These are phyloP conservation scores for Idaea dimidiata DNA, from an alignment of 2,888 invertebrate genomes.

Conservation along the genomic window DNA sequence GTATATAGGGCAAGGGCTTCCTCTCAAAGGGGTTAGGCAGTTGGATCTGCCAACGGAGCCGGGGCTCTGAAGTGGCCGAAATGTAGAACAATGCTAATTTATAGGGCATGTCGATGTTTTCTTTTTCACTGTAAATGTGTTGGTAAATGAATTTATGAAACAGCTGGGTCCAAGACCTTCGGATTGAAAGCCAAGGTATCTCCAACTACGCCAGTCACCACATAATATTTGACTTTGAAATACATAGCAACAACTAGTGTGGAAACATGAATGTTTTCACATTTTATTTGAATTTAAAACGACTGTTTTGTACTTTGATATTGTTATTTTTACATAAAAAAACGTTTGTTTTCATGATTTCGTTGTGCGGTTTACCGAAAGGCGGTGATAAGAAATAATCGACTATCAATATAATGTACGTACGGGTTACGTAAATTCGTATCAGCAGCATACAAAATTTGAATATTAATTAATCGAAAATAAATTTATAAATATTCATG, in stretches of 20 bases:
- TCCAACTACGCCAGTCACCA: not conserved
- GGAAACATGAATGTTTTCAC: not conserved
- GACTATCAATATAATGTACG: not conserved
- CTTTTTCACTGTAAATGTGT: not conserved
- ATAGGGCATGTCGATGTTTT: not conserved
- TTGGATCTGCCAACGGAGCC: too few relatives aligned
- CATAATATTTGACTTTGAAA: too few relatives aligned
- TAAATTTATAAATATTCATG: not conserved
- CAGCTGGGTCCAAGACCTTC: not conserved
- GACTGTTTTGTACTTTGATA: not conserved
- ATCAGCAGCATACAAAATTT: not conserved
- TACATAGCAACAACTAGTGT: not conserved
- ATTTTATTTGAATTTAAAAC: not conserved
- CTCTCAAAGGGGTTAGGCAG: too few relatives aligned
- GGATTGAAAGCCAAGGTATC: not conserved
- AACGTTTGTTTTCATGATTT: not conserved
- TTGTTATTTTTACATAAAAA: not conserved
- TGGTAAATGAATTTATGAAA: too few relatives aligned
- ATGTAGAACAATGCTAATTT: too few relatives aligned
- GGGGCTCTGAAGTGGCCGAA: too few relatives aligned
- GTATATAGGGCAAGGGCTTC: too few relatives aligned
- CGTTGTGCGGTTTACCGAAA: not conserved
- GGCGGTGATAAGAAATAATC: not conserved
- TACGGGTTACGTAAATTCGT: not conserved
- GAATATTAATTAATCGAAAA: not conserved